phyloP scores from a whole-genome alignment of 2,888 invertebrate species.

The Balanococcus diminutus region DNA sequence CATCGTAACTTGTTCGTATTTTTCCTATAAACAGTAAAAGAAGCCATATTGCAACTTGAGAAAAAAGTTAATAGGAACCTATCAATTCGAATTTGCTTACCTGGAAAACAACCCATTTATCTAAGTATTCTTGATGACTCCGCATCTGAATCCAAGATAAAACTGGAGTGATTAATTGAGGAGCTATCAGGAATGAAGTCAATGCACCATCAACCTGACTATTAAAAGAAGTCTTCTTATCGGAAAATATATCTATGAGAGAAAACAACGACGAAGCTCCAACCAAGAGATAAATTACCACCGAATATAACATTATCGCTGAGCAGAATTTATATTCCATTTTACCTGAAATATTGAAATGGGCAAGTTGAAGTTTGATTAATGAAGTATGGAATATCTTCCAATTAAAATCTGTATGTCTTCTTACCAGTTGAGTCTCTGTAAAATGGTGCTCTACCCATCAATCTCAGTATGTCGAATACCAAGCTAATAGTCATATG shows the following conservation, averaged over 20 bases:
- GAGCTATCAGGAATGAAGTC: slow-evolving; percentile 10
- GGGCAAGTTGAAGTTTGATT: neutral
- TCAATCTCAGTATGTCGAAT: slow-evolving; percentile 15
- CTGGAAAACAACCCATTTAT: slow-evolving; percentile 42
- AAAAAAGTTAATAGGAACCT: neutral
- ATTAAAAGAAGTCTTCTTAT: neutral
- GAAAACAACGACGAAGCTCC: slow-evolving; percentile 21
- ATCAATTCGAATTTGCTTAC: neutral
- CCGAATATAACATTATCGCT: neutral
- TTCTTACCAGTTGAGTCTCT: slow-evolving; percentile 2
- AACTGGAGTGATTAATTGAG: slow-evolving; percentile 30
- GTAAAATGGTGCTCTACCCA: slow-evolving; percentile 37
- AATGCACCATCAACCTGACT: neutral
- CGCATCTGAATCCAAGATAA: slow-evolving; percentile 33
- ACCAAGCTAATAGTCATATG: neutral
- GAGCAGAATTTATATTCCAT: slow-evolving; percentile 26
- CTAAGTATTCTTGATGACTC: slow-evolving; percentile 29
- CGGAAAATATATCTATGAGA: neutral
- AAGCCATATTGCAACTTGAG: neutral
- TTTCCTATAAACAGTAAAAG: neutral
- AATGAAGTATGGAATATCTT: neutral
- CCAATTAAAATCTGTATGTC: neutral
- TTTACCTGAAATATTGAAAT: neutral
- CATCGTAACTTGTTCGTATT: slow-evolving; percentile 17
- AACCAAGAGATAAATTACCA: slow-evolving; percentile 27